Evolutionary conservation across 2,797 vertebrate species (phyloP).

Genomic region (Myoxocephalus aenaeus): DNA sequence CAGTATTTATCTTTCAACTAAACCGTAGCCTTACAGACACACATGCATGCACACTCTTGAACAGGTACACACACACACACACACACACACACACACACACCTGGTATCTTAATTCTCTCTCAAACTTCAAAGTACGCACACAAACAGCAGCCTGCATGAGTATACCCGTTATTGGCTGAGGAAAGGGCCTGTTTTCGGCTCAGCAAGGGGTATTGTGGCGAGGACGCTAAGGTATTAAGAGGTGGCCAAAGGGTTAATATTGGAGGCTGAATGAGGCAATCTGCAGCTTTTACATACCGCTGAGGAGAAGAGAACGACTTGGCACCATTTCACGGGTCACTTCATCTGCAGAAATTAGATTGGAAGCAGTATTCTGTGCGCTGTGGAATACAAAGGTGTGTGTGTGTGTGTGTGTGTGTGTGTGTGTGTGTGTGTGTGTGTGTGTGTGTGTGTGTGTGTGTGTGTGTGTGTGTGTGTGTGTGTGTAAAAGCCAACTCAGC

Average conservation of each 20-base stretch:
- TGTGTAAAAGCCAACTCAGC: slow-evolving; percentile 59
- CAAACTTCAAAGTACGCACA: slow-evolving; percentile 50
- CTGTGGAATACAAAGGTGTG: slow-evolving; percentile 60
- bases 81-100: slow-evolving; percentile 42
- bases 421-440: not conserved
- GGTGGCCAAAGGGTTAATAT: slow-evolving; percentile 73
- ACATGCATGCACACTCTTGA: slow-evolving; percentile 3
- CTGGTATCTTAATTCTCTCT: slow-evolving; percentile 35
- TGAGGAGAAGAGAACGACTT: slow-evolving; percentile 69
- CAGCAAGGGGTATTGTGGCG: slow-evolving; percentile 50
- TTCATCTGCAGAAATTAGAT: slow-evolving; percentile 83
- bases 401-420: slow-evolving; percentile 32
- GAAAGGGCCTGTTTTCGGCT: slow-evolving; percentile 51
- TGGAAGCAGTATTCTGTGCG: slow-evolving; percentile 70
- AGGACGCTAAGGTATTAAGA: slow-evolving; percentile 52
- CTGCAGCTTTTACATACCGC: slow-evolving; percentile 80
- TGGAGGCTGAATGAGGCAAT: slow-evolving; percentile 78
- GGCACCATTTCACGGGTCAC: slow-evolving; percentile 85
- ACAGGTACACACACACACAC: slow-evolving; percentile 8
- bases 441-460: slow-evolving; percentile 14
- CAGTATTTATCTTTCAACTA: slow-evolving; percentile 57
- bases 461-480: slow-evolving; percentile 17
- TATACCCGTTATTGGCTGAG: slow-evolving; percentile 21
- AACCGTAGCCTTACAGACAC: slow-evolving; percentile 33
- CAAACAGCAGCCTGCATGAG: slow-evolving; percentile 17